Conservation (phyloP, 2,113 vertebrate species). For the Myotis yumanensis region DNA sequence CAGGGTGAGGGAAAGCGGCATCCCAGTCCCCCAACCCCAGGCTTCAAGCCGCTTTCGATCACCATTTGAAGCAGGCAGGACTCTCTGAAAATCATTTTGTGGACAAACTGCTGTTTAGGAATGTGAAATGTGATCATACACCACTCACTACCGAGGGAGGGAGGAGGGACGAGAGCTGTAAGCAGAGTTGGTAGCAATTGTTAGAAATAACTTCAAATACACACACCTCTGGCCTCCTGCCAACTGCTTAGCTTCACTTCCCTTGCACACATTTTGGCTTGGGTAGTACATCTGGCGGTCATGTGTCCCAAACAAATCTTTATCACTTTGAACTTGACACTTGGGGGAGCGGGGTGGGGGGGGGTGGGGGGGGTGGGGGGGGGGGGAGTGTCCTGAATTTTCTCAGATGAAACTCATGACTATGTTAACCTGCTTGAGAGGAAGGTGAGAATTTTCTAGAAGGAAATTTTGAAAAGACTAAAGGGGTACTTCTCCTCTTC, state of each 20-base stretch:
- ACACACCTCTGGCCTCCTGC: neutral
- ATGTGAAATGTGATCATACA: neutral
- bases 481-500: neutral
- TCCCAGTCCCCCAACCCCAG: neutral
- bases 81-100: slow-evolving; percentile 17
- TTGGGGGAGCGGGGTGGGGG: no score
- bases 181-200: neutral
- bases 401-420: slow-evolving; percentile 38
- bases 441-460: neutral
- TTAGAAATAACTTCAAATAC: neutral
- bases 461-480: neutral
- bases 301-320: slow-evolving; percentile 6
- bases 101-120: neutral
- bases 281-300: neutral
- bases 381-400: neutral
- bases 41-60: neutral
- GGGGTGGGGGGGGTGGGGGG: no score
- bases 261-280: neutral
- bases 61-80: neutral
- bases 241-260: neutral
- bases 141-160: neutral
- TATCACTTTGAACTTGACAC: neutral
- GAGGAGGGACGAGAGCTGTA: neutral
- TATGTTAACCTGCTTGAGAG: neutral
- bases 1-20: neutral